Evolutionary conservation across 2,797 vertebrate genomes (phyloP), one percentile per base, ranked within the genome.

Genomic region (Telmatherina bonti): DNA sequence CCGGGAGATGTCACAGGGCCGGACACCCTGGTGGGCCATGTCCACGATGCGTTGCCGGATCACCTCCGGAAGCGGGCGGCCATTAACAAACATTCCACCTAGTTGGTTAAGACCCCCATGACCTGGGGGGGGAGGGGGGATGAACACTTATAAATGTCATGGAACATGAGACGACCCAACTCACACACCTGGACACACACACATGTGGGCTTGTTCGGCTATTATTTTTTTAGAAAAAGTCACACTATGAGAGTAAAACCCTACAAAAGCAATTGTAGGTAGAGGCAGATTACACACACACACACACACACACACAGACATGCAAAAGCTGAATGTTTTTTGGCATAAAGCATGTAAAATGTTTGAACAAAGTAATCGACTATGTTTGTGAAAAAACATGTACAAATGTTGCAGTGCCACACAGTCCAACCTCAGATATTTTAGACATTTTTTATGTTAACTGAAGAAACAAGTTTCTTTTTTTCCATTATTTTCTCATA

Each of bases 81-180:
- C 96, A 38, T 97, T 97, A 90, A 97, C 96, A 94, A 97, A 97
- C 93, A 97, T 96, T 79, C 96, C 96, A 74, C 96, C 96, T 91
- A 97, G 93, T 94, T 97, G 96, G 90, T 97, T 97, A 93, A 97
- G 93, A 89, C 96, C 96, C 91, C 96, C 96, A 73, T 97, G 96
- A 88, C 96, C 96, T 97, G 89, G 91, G 94, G 93, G 92, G 87
- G 88, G 78, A 90, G 82, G 73, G 84, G 92, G 92, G 91, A 94
- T 94, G 90, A 93, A 93, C 92, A 93, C 86, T 90, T 65, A 91
- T 94, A 89, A 94, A 93, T 91, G 89, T 92, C 93, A 72, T 61
- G 90, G 87, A 86, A 90, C 82, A 38, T 26, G 49, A 76, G 67
- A 51, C 35, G 27, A 35, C 43, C 29, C 57, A n/a, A 9, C 11